phyloP scores from a whole-genome alignment of 2,888 invertebrate species.

The Scrobipalpa atriplicella region DNA sequence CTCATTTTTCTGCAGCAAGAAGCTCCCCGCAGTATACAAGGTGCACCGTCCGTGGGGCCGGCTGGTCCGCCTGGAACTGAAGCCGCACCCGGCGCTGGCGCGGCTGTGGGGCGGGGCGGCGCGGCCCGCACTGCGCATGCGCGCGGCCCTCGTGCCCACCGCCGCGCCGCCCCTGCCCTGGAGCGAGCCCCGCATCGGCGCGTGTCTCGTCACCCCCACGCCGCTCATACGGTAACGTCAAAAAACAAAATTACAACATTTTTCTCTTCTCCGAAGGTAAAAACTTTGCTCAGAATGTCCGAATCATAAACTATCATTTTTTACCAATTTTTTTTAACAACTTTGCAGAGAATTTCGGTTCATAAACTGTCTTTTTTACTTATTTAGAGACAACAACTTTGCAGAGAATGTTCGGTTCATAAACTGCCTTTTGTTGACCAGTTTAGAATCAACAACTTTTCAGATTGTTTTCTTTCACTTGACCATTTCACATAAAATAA shows the following conservation, averaged over 20 bases:
- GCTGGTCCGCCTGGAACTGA: slow-evolving; percentile 86
- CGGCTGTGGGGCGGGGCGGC: slow-evolving; percentile 87
- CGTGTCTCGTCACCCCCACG: slow-evolving; percentile 88
- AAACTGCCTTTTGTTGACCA: too few relatives aligned
- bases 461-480: too few relatives aligned
- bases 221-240: slow-evolving; percentile 64
- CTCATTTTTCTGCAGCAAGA: slow-evolving; percentile 69
- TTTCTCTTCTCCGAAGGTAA: not conserved
- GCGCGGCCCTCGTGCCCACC: slow-evolving; percentile 88
- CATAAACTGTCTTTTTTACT: too few relatives aligned
- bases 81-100: slow-evolving; percentile 91
- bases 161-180: slow-evolving; percentile 94
- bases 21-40: slow-evolving; percentile 90
- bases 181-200: slow-evolving; percentile 85
- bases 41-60: slow-evolving; percentile 87
- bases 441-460: too few relatives aligned
- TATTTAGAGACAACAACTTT: too few relatives aligned
- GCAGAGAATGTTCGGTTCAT: too few relatives aligned
- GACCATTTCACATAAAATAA: too few relatives aligned
- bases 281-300: not conserved
- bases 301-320: too few relatives aligned
- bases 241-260: too few relatives aligned
- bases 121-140: slow-evolving; percentile 87
- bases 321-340: too few relatives aligned
- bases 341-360: too few relatives aligned